phyloP scores from a whole-genome alignment of 2,797 vertebrate species.

The Cyprinella venusta region DNA sequence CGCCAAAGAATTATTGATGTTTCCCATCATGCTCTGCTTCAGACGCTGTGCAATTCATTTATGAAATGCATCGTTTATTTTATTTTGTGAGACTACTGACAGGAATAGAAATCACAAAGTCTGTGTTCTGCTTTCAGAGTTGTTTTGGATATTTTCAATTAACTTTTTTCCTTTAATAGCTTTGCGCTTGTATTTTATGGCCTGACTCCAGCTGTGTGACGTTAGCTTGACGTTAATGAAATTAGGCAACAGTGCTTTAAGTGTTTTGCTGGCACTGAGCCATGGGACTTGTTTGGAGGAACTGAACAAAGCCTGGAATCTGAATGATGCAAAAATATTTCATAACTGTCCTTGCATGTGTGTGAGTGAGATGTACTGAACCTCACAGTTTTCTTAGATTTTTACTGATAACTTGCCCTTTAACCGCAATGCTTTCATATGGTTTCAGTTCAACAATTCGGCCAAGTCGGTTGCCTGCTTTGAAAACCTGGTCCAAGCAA shows the following conservation, averaged over 20 bases:
- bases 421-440: constrained; percentile 44
- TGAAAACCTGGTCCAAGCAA: constrained; percentile 94
- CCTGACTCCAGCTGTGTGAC: constrained; percentile 61
- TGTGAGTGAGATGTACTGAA: background rate
- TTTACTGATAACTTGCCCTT: constrained; percentile 41
- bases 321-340: constrained; percentile 11
- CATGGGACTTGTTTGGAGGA: constrained; percentile 31
- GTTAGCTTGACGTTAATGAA: constrained; percentile 63
- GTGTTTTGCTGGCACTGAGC: constrained; percentile 59
- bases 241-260: constrained; percentile 58
- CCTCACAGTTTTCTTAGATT: background rate
- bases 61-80: constrained; percentile 30
- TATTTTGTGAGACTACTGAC: constrained; percentile 26
- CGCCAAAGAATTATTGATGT: constrained; percentile 33
- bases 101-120: constrained; percentile 14
- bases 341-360: background rate
- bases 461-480: constrained; percentile 90
- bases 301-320: constrained; percentile 42
- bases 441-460: constrained; percentile 88
- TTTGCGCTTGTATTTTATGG: constrained; percentile 64
- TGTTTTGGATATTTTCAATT: constrained; percentile 53
- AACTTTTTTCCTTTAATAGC: constrained; percentile 62
- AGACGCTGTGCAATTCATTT: constrained; percentile 40
- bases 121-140: background rate
- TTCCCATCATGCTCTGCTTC: constrained; percentile 31